Evolutionary conservation across 2,113 vertebrate species (phyloP).

Genomic region (Circaetus gallicus): DNA sequence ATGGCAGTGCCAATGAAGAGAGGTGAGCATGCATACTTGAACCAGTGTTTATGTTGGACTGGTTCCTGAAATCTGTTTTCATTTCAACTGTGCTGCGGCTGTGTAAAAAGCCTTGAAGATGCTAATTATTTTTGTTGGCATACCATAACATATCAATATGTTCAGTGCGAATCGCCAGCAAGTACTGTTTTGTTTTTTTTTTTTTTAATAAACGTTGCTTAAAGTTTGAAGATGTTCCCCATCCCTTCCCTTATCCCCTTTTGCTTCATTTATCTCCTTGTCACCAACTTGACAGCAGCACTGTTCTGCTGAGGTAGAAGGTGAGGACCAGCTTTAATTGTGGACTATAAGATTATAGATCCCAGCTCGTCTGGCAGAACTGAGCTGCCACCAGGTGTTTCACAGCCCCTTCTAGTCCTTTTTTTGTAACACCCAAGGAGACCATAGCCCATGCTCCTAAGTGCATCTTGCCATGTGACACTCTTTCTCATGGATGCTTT

Average conservation of each 20-base stretch:
- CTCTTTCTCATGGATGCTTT: background rate
- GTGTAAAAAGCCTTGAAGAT: constrained; percentile 47
- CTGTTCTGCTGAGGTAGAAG: background rate
- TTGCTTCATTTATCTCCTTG: background rate
- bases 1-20: background rate
- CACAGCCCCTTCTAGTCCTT: background rate
- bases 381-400: background rate
- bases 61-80: constrained; percentile 38
- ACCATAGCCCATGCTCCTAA: background rate
- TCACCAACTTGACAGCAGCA: background rate
- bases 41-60: constrained; percentile 34
- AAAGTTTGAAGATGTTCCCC: background rate
- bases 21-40: background rate
- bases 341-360: background rate
- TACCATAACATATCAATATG: constrained; percentile 18
- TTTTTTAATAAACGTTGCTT: background rate
- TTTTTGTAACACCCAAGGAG: background rate
- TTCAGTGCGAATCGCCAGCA: background rate
- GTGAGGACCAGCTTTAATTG: background rate
- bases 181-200: background rate
- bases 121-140: constrained; percentile 53
- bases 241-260: background rate
- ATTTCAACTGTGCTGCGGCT: constrained; percentile 28
- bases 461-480: background rate
- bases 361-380: background rate